Evolutionary conservation across 1,140 invertebrate genomes (phyloP), one percentile per base, ranked within the genome.

Genomic region (Saccostrea glomerata): DNA sequence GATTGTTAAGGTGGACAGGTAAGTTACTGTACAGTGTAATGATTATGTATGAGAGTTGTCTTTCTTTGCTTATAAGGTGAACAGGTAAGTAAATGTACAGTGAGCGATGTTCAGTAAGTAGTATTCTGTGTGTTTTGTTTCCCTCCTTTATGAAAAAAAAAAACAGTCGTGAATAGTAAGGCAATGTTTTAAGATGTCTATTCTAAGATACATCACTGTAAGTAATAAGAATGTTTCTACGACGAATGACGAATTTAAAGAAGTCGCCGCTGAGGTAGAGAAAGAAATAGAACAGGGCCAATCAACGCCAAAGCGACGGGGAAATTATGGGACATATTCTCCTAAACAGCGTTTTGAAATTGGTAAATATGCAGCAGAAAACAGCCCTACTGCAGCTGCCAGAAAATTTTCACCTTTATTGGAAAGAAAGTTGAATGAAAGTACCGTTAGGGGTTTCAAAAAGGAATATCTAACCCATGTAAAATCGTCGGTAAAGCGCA

Each of bases 361-460:
- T 9, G 82, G 82, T 25, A 87, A 87, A 87, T 87, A 87, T 87
- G 82, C 86, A 15, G 82, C 58, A 1, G 30, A 87, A 54, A 47
- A 84, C 73, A 54, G 82, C 25, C 58, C 86, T 36, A 66, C 23
- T 47, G 56, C 77, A 13, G 36, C 63, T 70, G 63, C 63, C 63
- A 70, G 63, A 70, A n/a, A 70, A 70, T n/a, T 25, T 70, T 70
- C 20, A 70, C 15, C 0, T 17, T 23, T 70, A 23, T 70, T 70
- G 9, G 1, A 17, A 20, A 70, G 63, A 70, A 70, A 70, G 23
- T 23, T 84, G 83, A 84, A 56, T 47, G 47, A 84, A 84, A 84
- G 3, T 56, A 5, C 83, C 12, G 23, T 70, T 23, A 23, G 23
- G 5, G 63, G 63, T 12, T 70, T 70, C 7, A 12, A 70, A 70